Evolutionary conservation across 35 echinoderm and acorn worm species (phyloP).

Genomic region (Eucidaris tribuloides): DNA sequence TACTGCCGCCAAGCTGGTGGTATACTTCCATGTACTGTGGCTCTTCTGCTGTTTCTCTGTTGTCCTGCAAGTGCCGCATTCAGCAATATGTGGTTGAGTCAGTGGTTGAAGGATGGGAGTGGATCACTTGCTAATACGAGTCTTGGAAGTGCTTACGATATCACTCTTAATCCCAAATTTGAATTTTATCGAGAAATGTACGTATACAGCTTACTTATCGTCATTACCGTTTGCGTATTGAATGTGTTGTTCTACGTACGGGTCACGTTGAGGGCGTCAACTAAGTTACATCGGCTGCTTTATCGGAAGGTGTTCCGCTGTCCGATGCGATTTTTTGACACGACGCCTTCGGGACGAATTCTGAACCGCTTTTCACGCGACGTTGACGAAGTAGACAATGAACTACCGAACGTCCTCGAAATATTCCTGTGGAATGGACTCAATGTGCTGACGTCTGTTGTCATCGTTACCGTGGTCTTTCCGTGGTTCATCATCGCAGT

Average conservation of each 20-base stretch:
- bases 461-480: conserved; percentile 68
- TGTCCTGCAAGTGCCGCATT: conserved; percentile 40
- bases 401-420: conserved; percentile 61
- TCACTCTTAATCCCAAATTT: background rate
- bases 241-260: background rate
- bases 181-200: background rate
- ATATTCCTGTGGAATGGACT: conserved; percentile 41
- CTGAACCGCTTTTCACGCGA: conserved; percentile 87
- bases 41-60: conserved; percentile 26
- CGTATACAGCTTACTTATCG: background rate
- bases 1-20: conserved; percentile 64
- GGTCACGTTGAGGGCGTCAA: conserved; percentile 56
- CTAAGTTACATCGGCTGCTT: conserved; percentile 52
- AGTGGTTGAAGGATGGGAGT: conserved; percentile 51
- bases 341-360: conserved; percentile 70
- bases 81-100: conserved; percentile 71
- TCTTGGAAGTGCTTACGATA: background rate
- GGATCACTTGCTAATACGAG: background rate
- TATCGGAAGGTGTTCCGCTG: conserved; percentile 43
- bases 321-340: conserved; percentile 93
- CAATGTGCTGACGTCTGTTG: conserved; percentile 23
- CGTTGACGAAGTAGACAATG: conserved; percentile 82
- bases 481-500: conserved; percentile 69
- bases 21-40: conserved; percentile 10
- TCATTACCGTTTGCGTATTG: background rate